phyloP scores from a whole-genome alignment of 2,113 vertebrate genomes.

The Ictalurus furcatus region DNA sequence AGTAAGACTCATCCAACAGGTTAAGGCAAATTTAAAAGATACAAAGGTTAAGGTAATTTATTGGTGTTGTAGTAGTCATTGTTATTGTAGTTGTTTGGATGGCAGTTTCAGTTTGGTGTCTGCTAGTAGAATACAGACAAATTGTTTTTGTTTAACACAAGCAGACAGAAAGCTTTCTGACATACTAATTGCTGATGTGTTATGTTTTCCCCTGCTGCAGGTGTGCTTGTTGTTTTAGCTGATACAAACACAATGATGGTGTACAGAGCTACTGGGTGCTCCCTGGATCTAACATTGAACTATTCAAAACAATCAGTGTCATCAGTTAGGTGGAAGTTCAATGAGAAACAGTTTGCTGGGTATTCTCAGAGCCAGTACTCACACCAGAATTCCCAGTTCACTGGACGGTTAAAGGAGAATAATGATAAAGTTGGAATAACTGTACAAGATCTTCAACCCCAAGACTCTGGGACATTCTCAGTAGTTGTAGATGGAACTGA shows the following conservation, averaged over 20 bases:
- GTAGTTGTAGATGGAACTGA: neutral
- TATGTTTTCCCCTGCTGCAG: neutral
- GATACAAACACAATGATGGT: neutral
- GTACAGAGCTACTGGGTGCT: neutral
- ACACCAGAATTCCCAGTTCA: neutral
- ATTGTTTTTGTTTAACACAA: too few species aligned
- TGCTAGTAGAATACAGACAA: too few species aligned
- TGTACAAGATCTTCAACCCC: neutral
- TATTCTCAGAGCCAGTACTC: neutral
- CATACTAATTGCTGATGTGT: neutral
- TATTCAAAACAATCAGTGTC: conserved; percentile 1
- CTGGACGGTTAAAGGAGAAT: neutral
- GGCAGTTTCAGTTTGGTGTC: too few species aligned
- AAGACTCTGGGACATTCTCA: neutral
- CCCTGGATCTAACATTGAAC: neutral
- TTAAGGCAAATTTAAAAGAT: too few species aligned
- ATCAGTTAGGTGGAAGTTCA: neutral
- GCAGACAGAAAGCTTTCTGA: too few species aligned
- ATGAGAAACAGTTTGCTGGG: neutral
- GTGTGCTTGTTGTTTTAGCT: neutral
- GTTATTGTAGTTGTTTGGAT: too few species aligned
- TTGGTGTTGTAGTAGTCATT: too few species aligned
- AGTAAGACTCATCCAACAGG: too few species aligned
- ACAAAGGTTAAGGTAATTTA: too few species aligned
- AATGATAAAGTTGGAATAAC: neutral